Percentiles rank a stretch among this genome's conserved stretches.
Conservation (phyloP, 2,888 invertebrate species). For the Sturmia bella region DNA sequence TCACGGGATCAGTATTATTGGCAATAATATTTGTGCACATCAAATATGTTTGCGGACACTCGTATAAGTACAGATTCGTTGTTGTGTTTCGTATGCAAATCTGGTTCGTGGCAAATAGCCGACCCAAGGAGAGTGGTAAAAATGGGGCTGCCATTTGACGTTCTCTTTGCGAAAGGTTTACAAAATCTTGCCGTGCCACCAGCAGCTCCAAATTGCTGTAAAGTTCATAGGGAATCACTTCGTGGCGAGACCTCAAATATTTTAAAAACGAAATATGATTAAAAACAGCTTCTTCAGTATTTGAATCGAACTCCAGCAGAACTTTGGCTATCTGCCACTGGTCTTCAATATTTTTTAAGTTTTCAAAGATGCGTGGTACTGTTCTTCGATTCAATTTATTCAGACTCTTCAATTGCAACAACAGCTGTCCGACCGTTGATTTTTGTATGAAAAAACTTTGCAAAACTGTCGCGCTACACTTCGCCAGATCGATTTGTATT, state of each 20-base stretch:
- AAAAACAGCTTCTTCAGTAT: slow-evolving; percentile 19
- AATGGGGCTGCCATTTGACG: slow-evolving; percentile 29
- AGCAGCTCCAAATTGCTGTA: slow-evolving; percentile 26
- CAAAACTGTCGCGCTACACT: slow-evolving; percentile 72
- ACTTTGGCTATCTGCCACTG: slow-evolving; percentile 25
- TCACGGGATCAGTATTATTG: slow-evolving; percentile 54
- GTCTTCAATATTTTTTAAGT: slow-evolving; percentile 25
- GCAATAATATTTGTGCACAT: slow-evolving; percentile 72
- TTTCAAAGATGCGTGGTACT: slow-evolving; percentile 18
- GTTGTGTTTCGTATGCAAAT: slow-evolving; percentile 74
- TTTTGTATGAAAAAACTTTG: slow-evolving; percentile 44
- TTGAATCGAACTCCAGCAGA: slow-evolving; percentile 26
- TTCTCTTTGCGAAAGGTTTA: slow-evolving; percentile 5
- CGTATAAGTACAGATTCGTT: slow-evolving; percentile 73
- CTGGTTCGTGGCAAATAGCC: slow-evolving; percentile 73
- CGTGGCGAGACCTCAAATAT: slow-evolving; percentile 2
- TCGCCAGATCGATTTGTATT: slow-evolving; percentile 68
- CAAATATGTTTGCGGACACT: slow-evolving; percentile 75
- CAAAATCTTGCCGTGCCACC: slow-evolving; percentile 18
- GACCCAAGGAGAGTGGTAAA: slow-evolving; percentile 71
- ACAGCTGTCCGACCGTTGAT: slow-evolving; percentile 21
- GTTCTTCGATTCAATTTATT: slow-evolving; percentile 23
- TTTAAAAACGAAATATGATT: slow-evolving; percentile 21
- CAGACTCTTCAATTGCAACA: slow-evolving; percentile 1
- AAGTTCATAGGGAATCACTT: slow-evolving; percentile 2